These are phyloP conservation scores for Endotricha flammealis DNA, from an alignment of 2,888 invertebrate genomes.

Conservation along the genomic window DNA sequence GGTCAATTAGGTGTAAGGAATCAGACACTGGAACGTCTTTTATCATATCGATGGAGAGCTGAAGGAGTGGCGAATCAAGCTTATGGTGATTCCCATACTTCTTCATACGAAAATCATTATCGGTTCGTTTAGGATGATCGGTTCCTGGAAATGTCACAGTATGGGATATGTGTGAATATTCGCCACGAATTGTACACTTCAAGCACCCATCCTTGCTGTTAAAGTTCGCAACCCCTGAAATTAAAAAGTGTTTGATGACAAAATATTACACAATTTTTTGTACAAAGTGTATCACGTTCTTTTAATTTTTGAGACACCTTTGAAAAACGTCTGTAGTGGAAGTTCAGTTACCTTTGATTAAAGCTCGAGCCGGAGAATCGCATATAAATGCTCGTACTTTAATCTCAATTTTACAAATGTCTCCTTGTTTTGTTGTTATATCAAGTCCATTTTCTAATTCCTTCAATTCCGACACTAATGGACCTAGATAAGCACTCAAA, in stretches of 20 bases:
- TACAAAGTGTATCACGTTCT: too few species aligned
- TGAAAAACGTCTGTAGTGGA: too few species aligned
- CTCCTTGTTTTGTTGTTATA: not conserved
- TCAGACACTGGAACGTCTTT: constrained; percentile 19
- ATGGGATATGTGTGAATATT: constrained; percentile 23
- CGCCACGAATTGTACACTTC: constrained; percentile 22
- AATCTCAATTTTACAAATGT: constrained; percentile 1
- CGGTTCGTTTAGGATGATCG: not conserved
- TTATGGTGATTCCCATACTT: not conserved
- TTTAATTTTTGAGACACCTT: too few species aligned
- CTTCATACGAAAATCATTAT: not conserved
- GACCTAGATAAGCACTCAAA: constrained; percentile 9
- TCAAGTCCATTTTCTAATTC: constrained; percentile 4
- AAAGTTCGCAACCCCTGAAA: constrained; percentile 20
- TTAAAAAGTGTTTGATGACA: constrained; percentile 1
- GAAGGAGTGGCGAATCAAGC: not conserved
- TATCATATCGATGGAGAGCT: constrained; percentile 21
- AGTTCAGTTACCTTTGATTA: too few species aligned
- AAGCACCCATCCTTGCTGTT: constrained; percentile 21
- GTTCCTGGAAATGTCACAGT: constrained; percentile 15
- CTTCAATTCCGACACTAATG: constrained; percentile 12
- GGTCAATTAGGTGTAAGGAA: constrained; percentile 19
- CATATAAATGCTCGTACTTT: constrained; percentile 17
- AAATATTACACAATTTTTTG: too few species aligned
- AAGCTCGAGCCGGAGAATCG: constrained; percentile 18